These are phyloP conservation scores for Isichthys henryi DNA, from an alignment of 2,113 vertebrate genomes.

Conservation along the genomic window DNA sequence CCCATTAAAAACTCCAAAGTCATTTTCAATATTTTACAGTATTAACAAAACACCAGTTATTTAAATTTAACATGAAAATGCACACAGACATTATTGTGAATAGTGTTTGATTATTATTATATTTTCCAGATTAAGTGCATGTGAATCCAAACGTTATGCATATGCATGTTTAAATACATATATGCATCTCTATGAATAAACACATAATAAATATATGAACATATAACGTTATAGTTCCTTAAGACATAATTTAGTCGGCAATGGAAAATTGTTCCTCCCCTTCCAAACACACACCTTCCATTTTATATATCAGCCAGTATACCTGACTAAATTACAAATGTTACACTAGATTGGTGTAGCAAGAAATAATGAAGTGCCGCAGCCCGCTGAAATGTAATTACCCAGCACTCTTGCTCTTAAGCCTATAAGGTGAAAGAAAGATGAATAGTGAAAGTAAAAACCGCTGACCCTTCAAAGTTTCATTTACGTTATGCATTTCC, in stretches of 20 bases:
- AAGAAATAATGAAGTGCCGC: conserved; percentile 92
- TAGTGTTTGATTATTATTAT: background rate
- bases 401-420: conserved; percentile 90
- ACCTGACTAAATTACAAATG: conserved; percentile 85
- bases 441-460: conserved; percentile 97
- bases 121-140: background rate
- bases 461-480: conserved; percentile 97
- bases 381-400: conserved; percentile 97
- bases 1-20: background rate
- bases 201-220: background rate
- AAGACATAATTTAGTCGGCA: background rate
- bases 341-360: conserved; percentile 79
- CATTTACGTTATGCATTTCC: conserved; percentile 86
- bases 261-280: conserved; percentile 15
- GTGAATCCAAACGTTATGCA: background rate
- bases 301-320: conserved; percentile 65
- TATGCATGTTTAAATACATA: background rate
- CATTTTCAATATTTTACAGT: background rate
- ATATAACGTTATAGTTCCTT: conserved; percentile 10
- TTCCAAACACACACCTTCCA: conserved; percentile 47
- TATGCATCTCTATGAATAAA: background rate
- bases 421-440: conserved; percentile 88
- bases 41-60: background rate
- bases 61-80: background rate
- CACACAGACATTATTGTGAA: background rate